phyloP scores from a whole-genome alignment of 1,140 invertebrate species.

The Zaprionus taronus region DNA sequence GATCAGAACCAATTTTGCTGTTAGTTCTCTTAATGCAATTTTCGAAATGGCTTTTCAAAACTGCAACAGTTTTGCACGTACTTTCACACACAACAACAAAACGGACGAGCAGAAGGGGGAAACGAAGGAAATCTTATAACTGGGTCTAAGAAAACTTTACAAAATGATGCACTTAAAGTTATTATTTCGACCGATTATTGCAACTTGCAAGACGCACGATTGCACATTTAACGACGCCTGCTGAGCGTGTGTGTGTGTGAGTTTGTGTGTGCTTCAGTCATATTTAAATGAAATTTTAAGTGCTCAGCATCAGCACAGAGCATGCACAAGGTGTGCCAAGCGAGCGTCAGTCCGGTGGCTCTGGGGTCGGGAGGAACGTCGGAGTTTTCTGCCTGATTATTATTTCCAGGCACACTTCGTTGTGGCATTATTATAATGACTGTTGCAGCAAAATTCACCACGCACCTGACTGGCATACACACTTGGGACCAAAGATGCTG shows the following conservation, averaged over 20 bases:
- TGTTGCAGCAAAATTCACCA: constrained; percentile 83
- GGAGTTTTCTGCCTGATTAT: constrained; percentile 62
- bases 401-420: constrained; percentile 83
- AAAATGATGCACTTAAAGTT: constrained; percentile 79
- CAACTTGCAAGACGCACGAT: constrained; percentile 72
- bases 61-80: constrained; percentile 59
- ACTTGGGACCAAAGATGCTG: constrained; percentile 39
- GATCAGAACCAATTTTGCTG: constrained; percentile 18
- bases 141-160: constrained; percentile 50
- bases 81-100: constrained; percentile 27
- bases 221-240: constrained; percentile 69
- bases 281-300: constrained; percentile 83
- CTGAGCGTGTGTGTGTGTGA: constrained; percentile 12
- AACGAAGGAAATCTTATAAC: constrained; percentile 24
- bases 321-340: constrained; percentile 34
- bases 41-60: constrained; percentile 33
- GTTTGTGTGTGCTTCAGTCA: constrained; percentile 37
- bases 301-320: constrained; percentile 45
- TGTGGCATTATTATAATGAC: constrained; percentile 84
- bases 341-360: constrained; percentile 8
- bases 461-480: constrained; percentile 80
- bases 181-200: constrained; percentile 77
- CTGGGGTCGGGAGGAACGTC: neutral
- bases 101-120: neutral
- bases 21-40: constrained; percentile 33